phyloP scores from a whole-genome alignment of 30 jellyfish, hydroid and myxozoan species.

The Rhopilema esculentum region DNA sequence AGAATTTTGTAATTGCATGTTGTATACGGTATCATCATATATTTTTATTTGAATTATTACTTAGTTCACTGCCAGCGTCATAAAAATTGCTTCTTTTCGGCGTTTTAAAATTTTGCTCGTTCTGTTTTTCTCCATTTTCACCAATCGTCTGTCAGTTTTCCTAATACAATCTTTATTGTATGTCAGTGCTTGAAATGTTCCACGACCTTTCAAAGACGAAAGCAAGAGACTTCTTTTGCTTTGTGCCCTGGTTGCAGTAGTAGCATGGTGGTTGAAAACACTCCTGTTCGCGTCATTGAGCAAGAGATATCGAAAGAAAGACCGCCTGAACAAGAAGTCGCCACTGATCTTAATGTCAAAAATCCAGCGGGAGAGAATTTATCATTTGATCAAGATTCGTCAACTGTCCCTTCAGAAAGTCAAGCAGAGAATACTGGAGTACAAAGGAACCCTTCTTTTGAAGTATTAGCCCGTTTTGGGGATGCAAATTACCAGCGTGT shows the following conservation, averaged over 20 bases:
- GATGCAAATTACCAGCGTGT: background rate
- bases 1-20: too few species aligned
- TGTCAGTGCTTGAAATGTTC: conserved; percentile 86
- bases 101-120: too few species aligned
- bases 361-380: background rate
- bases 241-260: conserved; percentile 74
- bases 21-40: too few species aligned
- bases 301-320: background rate
- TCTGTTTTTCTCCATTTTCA: too few species aligned
- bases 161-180: too few species aligned
- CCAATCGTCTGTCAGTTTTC: too few species aligned
- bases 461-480: conserved; percentile 30
- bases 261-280: conserved; percentile 73
- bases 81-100: too few species aligned
- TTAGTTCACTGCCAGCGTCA: too few species aligned
- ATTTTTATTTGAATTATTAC: too few species aligned
- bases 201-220: conserved; percentile 45
- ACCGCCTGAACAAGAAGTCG: background rate
- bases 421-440: background rate
- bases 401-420: background rate
- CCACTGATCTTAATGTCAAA: background rate
- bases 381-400: background rate
- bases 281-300: background rate
- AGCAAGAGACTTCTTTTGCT: conserved; percentile 29
- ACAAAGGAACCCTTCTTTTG: conserved; percentile 20